phyloP scores from a whole-genome alignment of 2,113 vertebrate genomes.

The Choloepus hoffmanni region DNA sequence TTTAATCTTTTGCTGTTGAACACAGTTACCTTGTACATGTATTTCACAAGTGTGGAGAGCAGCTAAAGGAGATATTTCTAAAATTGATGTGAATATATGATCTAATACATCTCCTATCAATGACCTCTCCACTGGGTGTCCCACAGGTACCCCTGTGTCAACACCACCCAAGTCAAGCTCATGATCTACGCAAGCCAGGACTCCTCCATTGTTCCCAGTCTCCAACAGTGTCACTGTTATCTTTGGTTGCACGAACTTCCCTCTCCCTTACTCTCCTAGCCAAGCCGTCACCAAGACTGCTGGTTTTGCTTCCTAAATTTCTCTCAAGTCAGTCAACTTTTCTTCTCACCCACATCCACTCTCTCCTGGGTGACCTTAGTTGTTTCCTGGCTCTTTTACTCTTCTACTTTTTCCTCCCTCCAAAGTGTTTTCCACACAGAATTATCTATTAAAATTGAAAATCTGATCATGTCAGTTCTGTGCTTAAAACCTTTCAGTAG shows the following conservation, averaged over 20 bases:
- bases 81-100: neutral
- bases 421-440: neutral
- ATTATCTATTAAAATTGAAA: constrained; percentile 30
- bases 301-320: neutral
- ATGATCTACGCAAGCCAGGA: neutral
- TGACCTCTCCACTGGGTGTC: neutral
- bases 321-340: neutral
- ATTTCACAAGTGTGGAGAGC: neutral
- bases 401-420: neutral
- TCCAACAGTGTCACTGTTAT: neutral
- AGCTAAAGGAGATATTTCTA: neutral
- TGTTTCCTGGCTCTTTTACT: neutral
- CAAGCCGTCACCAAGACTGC: neutral
- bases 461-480: neutral
- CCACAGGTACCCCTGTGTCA: neutral
- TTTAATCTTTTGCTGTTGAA: neutral
- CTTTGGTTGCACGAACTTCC: neutral
- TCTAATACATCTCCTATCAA: neutral
- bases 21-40: neutral
- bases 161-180: neutral
- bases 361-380: neutral
- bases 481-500: neutral
- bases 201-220: neutral
- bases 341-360: neutral
- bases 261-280: neutral